Evolutionary conservation across 2,797 vertebrate genomes (phyloP).

Genomic region (Cirrhinus molitorella): DNA sequence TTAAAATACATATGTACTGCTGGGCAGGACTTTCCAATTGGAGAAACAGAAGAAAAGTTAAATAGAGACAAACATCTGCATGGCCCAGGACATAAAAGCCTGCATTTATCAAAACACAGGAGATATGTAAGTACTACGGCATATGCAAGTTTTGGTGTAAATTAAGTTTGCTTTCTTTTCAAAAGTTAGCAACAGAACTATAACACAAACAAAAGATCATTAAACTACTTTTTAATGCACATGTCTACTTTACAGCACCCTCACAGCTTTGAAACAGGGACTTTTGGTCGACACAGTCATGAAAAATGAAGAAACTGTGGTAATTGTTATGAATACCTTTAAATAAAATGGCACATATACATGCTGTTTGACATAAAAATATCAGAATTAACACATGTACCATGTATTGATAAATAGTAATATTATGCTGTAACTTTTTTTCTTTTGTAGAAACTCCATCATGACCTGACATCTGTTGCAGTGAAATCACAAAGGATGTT

Average conservation of each 20-base stretch:
- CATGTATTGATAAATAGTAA: neutral
- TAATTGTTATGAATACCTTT: neutral
- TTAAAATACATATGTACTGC: neutral
- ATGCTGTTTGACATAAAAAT: no score
- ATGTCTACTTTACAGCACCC: neutral
- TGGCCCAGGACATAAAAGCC: constrained; percentile 20
- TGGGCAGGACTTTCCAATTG: constrained; percentile 8
- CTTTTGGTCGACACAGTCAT: neutral
- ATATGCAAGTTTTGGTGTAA: neutral
- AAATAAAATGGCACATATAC: neutral
- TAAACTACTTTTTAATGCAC: neutral
- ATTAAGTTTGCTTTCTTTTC: neutral
- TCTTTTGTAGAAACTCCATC: constrained; percentile 3
- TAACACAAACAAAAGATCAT: neutral
- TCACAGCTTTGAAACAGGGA: neutral
- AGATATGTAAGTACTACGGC: neutral
- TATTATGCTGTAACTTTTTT: neutral
- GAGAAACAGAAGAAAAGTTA: neutral
- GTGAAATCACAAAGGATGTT: neutral
- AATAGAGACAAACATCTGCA: constrained; percentile 8
- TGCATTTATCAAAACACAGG: constrained; percentile 1
- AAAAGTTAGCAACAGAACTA: neutral
- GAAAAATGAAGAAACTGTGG: neutral
- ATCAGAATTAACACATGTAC: neutral
- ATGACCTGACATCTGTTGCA: neutral